Evolutionary conservation across 2,797 vertebrate species (phyloP).

Genomic region (Hafferia zeledoni): DNA sequence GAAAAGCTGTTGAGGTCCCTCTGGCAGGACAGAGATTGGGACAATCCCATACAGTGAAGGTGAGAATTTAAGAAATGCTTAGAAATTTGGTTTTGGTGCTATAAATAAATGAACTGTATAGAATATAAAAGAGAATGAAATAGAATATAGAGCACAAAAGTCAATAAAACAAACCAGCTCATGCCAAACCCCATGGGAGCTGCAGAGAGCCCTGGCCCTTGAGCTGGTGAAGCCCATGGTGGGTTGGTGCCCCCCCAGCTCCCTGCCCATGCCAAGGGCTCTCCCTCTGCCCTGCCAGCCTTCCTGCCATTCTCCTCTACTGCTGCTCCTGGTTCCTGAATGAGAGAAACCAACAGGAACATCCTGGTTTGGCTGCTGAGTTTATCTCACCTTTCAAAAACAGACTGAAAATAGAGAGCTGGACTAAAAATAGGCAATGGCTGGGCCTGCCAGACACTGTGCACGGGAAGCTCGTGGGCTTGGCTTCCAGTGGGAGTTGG

Average conservation of each 20-base stretch:
- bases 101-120: not conserved
- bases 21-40: not conserved
- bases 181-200: not conserved
- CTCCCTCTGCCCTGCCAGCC: not conserved
- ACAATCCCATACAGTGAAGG: fast-evolving
- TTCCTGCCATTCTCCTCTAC: slow-evolving; percentile 73
- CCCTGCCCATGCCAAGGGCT: not conserved
- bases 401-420: slow-evolving; percentile 33
- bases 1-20: not conserved
- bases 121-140: not conserved
- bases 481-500: not conserved
- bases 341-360: not conserved
- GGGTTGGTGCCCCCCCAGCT: too few species aligned
- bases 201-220: not conserved
- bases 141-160: not conserved
- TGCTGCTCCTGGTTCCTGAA: not conserved
- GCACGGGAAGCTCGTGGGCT: not conserved
- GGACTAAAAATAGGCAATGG: not conserved
- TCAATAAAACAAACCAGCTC: not conserved
- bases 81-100: not conserved
- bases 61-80: not conserved
- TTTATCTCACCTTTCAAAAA: slow-evolving; percentile 9
- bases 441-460: not conserved
- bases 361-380: not conserved
- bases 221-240: not conserved